These are phyloP conservation scores for Nymphalis io DNA, from an alignment of 1,140 invertebrate genomes.

Conservation along the genomic window DNA sequence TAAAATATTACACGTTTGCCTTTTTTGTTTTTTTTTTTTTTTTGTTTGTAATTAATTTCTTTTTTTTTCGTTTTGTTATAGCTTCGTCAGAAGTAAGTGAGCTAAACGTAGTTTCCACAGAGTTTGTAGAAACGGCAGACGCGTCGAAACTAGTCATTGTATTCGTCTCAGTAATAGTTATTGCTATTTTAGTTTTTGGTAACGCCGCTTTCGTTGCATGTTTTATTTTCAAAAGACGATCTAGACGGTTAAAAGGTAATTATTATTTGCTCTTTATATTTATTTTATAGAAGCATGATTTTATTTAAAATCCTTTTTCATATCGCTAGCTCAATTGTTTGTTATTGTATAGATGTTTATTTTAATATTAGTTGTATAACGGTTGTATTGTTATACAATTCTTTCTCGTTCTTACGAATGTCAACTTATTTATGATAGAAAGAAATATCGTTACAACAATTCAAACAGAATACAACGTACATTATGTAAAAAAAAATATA, in stretches of 20 bases:
- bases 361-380: background rate
- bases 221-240: constrained; percentile 89
- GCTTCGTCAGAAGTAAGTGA: constrained; percentile 78
- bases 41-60: constrained; percentile 52
- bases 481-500: too few relatives aligned
- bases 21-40: constrained; percentile 49
- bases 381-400: background rate
- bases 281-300: constrained; percentile 3
- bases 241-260: constrained; percentile 84
- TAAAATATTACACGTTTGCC: constrained; percentile 8
- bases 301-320: background rate
- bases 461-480: too few relatives aligned
- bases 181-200: constrained; percentile 88
- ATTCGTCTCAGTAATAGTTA: constrained; percentile 89
- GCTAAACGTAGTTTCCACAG: constrained; percentile 84
- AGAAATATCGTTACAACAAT: too few relatives aligned
- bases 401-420: too few relatives aligned
- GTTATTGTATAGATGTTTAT: background rate
- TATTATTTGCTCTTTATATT: constrained; percentile 31
- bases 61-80: constrained; percentile 78
- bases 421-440: too few relatives aligned
- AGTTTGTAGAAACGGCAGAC: constrained; percentile 82
- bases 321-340: background rate
- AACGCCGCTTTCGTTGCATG: constrained; percentile 92
- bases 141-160: constrained; percentile 88